phyloP scores from a whole-genome alignment of 2,888 invertebrate genomes.

The Melanotus villosus region DNA sequence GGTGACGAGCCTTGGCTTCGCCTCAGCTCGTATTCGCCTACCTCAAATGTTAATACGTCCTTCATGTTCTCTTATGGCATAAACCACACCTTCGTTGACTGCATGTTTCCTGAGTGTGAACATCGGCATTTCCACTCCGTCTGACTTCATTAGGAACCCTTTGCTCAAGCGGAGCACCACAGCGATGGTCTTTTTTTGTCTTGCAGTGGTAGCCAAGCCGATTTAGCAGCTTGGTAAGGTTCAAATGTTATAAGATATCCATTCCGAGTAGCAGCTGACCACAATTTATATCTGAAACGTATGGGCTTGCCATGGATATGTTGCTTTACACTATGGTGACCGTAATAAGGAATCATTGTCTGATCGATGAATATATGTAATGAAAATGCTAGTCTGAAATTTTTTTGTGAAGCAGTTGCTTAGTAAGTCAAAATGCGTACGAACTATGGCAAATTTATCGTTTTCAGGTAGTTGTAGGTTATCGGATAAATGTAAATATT shows the following conservation, averaged over 20 bases:
- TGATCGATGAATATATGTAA: neutral
- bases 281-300: neutral
- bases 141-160: no score
- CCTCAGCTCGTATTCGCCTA: no score
- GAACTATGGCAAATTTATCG: neutral
- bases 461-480: conserved; percentile 3
- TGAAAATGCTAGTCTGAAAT: neutral
- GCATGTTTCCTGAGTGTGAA: no score
- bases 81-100: no score
- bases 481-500: neutral
- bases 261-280: neutral
- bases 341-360: neutral
- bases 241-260: conserved; percentile 3
- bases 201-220: neutral
- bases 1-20: no score
- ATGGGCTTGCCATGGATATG: conserved; percentile 2
- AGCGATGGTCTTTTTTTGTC: no score
- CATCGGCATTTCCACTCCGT: no score
- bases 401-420: neutral
- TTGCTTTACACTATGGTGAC: neutral
- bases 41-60: no score
- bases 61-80: no score
- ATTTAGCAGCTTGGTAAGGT: conserved; percentile 2
- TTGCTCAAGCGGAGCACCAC: no score
- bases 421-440: neutral